phyloP scores from a whole-genome alignment of 2,888 invertebrate species.

The Drosophila birchii region DNA sequence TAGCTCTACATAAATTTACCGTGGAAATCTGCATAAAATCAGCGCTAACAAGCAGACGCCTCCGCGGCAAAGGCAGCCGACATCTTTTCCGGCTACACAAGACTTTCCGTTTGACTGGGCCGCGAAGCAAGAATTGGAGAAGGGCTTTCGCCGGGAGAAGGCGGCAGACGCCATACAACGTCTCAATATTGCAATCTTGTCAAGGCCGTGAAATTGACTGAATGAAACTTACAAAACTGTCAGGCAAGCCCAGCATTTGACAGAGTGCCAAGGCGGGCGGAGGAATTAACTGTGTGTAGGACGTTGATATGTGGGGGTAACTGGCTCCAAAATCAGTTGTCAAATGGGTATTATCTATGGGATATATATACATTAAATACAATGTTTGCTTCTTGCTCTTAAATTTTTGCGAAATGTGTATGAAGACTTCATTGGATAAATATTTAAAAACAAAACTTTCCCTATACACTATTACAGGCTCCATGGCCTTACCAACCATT shows the following conservation, averaged over 20 bases:
- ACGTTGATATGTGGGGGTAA: slow-evolving; percentile 2
- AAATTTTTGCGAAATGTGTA: neutral
- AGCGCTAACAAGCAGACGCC: slow-evolving; percentile 74
- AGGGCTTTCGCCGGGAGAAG: neutral
- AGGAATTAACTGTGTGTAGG: slow-evolving; percentile 40
- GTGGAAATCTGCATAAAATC: slow-evolving; percentile 80
- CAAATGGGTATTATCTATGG: slow-evolving; percentile 1
- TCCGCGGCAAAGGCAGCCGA: slow-evolving; percentile 50
- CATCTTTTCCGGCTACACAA: slow-evolving; percentile 62
- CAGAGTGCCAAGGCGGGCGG: slow-evolving; percentile 30
- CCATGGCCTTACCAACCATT: neutral
- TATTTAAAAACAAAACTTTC: neutral
- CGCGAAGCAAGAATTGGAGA: slow-evolving; percentile 3
- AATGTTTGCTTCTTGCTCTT: neutral
- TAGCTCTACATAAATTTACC: slow-evolving; percentile 76
- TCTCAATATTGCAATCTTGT: slow-evolving; percentile 63
- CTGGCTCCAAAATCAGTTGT: slow-evolving; percentile 1
- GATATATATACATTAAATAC: neutral
- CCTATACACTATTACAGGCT: neutral
- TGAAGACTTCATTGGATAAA: neutral
- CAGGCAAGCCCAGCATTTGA: slow-evolving; percentile 51
- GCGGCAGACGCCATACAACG: slow-evolving; percentile 31
- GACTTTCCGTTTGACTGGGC: slow-evolving; percentile 49
- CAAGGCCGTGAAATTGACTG: slow-evolving; percentile 59
- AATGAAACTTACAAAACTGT: slow-evolving; percentile 52